These are phyloP conservation scores for Drosophila helvetica DNA, from an alignment of 2,888 invertebrate genomes.

Conservation along the genomic window DNA sequence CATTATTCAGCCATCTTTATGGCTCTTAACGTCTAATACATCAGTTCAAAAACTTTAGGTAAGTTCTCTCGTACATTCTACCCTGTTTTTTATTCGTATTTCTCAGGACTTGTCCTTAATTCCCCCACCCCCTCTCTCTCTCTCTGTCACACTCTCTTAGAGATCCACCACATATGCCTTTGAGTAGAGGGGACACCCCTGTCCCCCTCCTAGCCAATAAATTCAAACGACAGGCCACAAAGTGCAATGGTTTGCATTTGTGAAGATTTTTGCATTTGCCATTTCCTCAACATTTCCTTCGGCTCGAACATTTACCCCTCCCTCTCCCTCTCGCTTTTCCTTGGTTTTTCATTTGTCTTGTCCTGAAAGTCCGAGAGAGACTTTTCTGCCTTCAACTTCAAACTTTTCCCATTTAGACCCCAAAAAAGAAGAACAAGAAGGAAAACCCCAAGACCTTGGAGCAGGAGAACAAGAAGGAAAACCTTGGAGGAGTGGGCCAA, in stretches of 20 bases:
- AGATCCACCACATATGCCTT: neutral
- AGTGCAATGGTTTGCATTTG: slow-evolving; percentile 22
- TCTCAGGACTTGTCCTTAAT: neutral
- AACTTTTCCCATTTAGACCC: slow-evolving; percentile 78
- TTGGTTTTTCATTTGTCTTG: slow-evolving; percentile 67
- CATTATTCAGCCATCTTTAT: neutral
- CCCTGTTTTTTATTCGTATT: neutral
- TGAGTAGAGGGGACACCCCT: neutral
- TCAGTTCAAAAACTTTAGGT: neutral
- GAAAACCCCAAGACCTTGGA: slow-evolving; percentile 10
- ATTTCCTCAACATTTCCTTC: slow-evolving; percentile 20
- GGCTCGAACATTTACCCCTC: slow-evolving; percentile 14
- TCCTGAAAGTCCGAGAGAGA: slow-evolving; percentile 49
- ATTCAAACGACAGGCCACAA: slow-evolving; percentile 28
- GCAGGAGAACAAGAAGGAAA: slow-evolving; percentile 30
- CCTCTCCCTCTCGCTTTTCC: slow-evolving; percentile 29
- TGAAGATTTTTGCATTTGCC: slow-evolving; percentile 21
- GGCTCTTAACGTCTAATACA: too few species aligned
- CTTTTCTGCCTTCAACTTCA: slow-evolving; percentile 72
- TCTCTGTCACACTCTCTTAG: neutral
- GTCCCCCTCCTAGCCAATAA: slow-evolving; percentile 12
- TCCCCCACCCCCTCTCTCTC: too few species aligned
- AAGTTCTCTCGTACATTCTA: neutral
- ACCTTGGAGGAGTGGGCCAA: slow-evolving; percentile 4
- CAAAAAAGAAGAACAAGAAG: slow-evolving; percentile 11